Base-by-base conservation (phyloP, 2,113 vertebrate species). In the Ciconia stormi region DNA sequence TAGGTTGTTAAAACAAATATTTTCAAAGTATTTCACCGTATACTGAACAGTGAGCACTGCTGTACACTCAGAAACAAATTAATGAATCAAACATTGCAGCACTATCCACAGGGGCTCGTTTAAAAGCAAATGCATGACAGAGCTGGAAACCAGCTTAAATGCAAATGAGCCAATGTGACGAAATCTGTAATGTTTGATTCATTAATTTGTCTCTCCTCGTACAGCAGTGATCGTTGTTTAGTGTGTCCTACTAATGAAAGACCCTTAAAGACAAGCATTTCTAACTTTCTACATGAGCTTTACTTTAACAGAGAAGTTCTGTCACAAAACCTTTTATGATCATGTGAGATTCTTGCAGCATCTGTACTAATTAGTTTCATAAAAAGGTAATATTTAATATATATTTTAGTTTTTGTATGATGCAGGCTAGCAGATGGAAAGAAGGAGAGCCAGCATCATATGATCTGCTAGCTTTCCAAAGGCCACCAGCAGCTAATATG, bases 161-260 rank as follows among this genome's bases (percentile, higher is more conserved):
- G 93, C 94, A 97, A 96, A 97, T 96, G 91, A 97, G 88, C 3
- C 72, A 80, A 92, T 90, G 93, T 94, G 96, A 95, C 92, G 95
- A 97, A 97, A 97, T 96, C 95, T 93, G 93, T 95, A 95, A 93
- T 95, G 94, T 97, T 95, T 97, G 93, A 97, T 97, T 97, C 95
- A 97, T 96, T 97, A 97, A 95, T 96, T 96, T 97, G 93, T 96
- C 89, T 95, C 96, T 96, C 96, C 80, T 92, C 1, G 3, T 97
- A 97, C 94, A 93, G 94, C 91, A 96, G 81, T 95, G 94, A 97
- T 95, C 93, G 93, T 95, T 96, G 95, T 95, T 96, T 91, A 96
- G 81, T 36, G 8, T 94, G 73, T 82, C 66, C 91, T 95, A 61
- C 78, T 93, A 96, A 93, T 89, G 94, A 89, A 97, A 95, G 93